Conservation (phyloP, 1,140 invertebrate species). For the Drosophila carrolli region DNA sequence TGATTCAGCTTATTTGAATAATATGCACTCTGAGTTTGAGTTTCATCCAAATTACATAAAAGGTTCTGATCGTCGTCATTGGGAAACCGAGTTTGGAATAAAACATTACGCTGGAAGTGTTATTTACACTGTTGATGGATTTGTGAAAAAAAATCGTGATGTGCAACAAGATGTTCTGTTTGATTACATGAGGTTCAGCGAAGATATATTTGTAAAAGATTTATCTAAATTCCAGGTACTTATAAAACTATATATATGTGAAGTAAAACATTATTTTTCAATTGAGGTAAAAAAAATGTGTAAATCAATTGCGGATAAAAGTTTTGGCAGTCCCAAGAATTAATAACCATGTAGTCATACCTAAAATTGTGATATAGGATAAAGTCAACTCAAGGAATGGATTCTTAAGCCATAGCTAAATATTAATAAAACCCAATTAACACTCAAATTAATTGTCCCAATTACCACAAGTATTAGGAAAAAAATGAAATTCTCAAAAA, state of each 20-base stretch:
- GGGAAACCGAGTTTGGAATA: conserved; percentile 96
- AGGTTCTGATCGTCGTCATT: conserved; percentile 92
- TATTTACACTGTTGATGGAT: conserved; percentile 95
- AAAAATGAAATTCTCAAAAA: no score
- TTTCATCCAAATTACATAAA: conserved; percentile 94
- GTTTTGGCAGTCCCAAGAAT: no score
- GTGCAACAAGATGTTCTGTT: conserved; percentile 98
- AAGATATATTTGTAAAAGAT: conserved; percentile 94
- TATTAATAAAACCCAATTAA: no score
- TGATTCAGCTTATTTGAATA: conserved; percentile 94
- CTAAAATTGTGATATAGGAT: no score
- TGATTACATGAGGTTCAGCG: conserved; percentile 94
- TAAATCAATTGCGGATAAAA: no score
- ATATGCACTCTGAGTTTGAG: conserved; percentile 96
- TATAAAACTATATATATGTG: neutral
- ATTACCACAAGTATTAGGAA: no score
- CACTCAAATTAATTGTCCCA: no score
- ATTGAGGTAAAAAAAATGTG: no score
- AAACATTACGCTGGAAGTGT: conserved; percentile 98
- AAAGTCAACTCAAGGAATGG: no score
- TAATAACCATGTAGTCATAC: no score
- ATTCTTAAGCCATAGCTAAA: no score
- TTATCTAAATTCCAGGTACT: conserved; percentile 92
- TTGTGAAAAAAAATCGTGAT: conserved; percentile 98
- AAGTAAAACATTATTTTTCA: neutral